phyloP scores from a whole-genome alignment of 92 coral and sea anemone genomes.

The Scolanthus callimorphus region DNA sequence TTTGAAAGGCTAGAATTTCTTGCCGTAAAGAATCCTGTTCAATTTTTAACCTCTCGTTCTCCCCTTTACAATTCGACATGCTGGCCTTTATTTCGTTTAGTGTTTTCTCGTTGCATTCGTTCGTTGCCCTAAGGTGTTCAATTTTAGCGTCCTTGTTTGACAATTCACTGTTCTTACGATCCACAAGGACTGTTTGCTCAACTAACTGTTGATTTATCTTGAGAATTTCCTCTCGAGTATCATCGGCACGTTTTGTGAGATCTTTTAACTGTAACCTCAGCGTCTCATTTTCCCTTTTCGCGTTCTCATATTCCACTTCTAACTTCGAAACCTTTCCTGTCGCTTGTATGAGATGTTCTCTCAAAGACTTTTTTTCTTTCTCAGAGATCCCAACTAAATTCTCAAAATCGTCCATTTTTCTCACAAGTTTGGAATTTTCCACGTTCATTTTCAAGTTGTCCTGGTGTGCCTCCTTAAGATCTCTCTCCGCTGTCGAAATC shows the following conservation, averaged over 20 bases:
- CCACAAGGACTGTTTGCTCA: not conserved
- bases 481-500: not conserved
- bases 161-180: not conserved
- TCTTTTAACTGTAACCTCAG: not conserved
- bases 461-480: not conserved
- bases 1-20: not conserved
- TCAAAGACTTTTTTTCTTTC: not conserved
- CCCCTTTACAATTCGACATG: not conserved
- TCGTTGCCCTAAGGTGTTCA: not conserved
- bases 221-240: not conserved
- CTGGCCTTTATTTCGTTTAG: not conserved
- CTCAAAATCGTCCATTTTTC: not conserved
- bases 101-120: not conserved
- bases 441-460: not conserved
- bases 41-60: not conserved
- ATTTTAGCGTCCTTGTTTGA: not conserved
- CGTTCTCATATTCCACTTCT: not conserved
- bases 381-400: not conserved
- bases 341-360: not conserved
- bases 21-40: not conserved
- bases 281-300: not conserved
- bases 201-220: not conserved
- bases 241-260: not conserved
- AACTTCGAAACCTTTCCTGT: not conserved
- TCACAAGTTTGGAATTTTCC: not conserved